Evolutionary conservation across 1,140 invertebrate genomes (phyloP), one percentile per base, ranked within the genome.

Genomic region (Drosophila leontia): DNA sequence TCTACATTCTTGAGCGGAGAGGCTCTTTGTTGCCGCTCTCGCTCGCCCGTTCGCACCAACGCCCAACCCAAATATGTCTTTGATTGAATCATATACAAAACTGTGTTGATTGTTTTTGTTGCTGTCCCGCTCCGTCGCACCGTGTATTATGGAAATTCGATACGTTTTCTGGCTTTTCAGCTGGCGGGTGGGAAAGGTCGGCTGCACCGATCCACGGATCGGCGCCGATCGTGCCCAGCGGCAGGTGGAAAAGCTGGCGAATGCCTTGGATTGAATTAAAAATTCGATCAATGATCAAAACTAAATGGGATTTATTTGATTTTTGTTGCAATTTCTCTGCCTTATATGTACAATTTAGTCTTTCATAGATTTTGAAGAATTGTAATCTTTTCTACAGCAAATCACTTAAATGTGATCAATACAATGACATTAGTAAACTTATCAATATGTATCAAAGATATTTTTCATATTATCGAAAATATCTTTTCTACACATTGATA

Each of bases 51-150:
- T 86, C 82, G 78, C 82, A 78, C 81, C 81, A 83, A 85, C 75
- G 84, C 84, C 84, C 69, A 82, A 92, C 74, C 91, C 91, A 92
- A 92, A 92, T 92, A 92, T 91, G 91, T 92, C 91, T 92, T 90
- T 80, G 83, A 92, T 92, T 91, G 78, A 87, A 92, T 88, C 84
- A 85, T 91, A 87, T 87, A 82, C 69, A 84, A 81, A 78, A 82
- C 69, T 75, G 75, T 82, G 80, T 78, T 68, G 68, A 58, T 82
- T 80, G 77, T 83, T 86, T 82, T 91, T 91, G 78, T 90, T 83
- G 90, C 78, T 81, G 88, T 91, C 90, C 91, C 90, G 91, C 81
- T 91, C 78, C 76, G 65, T 74, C 82, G 75, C 77, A 83, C 86
- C 82, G 79, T 74, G 80, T 65, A 83, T 91, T 91, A 87, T 92